These are phyloP conservation scores for Epinotia nisella DNA, from an alignment of 2,888 invertebrate genomes.

Conservation along the genomic window DNA sequence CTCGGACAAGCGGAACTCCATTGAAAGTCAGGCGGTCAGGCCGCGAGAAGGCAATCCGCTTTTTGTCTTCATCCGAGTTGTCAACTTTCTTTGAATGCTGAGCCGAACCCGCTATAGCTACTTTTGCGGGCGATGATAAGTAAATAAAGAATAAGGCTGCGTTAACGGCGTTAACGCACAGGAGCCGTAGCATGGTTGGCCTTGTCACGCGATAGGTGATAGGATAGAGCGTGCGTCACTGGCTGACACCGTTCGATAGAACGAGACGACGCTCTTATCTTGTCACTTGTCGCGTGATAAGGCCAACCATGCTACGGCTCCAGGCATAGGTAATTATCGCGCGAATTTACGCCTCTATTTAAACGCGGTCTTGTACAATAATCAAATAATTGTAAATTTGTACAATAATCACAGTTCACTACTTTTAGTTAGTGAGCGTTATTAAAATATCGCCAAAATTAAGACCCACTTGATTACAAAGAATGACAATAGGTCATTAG, in stretches of 20 bases:
- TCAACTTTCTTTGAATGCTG: conserved; percentile 17
- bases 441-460: neutral
- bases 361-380: neutral
- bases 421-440: neutral
- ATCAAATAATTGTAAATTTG: no score
- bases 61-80: conserved; percentile 21
- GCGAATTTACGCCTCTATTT: neutral
- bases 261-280: no score
- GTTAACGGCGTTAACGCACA: no score
- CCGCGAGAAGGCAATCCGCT: conserved; percentile 23
- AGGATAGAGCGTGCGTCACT: no score
- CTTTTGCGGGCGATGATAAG: neutral
- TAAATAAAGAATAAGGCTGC: neutral
- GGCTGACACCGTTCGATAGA: no score
- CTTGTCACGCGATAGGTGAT: no score
- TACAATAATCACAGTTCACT: neutral
- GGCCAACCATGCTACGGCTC: no score
- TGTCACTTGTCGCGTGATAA: no score
- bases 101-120: neutral
- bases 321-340: neutral
- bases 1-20: conserved; percentile 14
- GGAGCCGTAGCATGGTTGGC: no score
- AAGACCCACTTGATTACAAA: conserved; percentile 5
- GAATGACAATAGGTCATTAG: conserved; percentile 25
- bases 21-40: conserved; percentile 7